Evolutionary conservation across 2,113 vertebrate genomes (phyloP).

Genomic region (Pipra filicauda): DNA sequence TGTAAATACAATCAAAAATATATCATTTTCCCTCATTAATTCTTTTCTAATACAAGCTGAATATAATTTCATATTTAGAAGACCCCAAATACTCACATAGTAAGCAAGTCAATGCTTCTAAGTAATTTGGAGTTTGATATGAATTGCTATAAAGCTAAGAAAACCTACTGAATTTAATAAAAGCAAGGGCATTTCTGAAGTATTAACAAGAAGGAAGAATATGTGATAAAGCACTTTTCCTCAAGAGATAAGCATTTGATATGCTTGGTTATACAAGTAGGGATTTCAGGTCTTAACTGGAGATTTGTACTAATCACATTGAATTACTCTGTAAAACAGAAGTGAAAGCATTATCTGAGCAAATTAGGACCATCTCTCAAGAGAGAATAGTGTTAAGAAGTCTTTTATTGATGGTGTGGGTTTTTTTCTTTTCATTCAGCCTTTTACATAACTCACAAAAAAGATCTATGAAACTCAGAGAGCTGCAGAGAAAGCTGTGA

Average conservation of each 20-base stretch:
- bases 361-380: background rate
- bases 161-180: background rate
- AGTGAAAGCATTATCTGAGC: background rate
- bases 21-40: background rate
- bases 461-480: background rate
- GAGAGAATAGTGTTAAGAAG: background rate
- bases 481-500: background rate
- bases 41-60: background rate
- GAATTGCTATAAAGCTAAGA: background rate
- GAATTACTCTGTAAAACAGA: slow-evolving; percentile 6
- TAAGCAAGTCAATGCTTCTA: background rate
- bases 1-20: background rate
- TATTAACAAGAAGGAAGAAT: background rate
- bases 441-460: background rate
- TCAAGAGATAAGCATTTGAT: background rate
- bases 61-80: background rate
- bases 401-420: background rate
- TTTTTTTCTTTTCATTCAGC: background rate
- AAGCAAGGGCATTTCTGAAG: background rate
- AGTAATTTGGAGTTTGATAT: background rate
- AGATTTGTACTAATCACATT: slow-evolving; percentile 19
- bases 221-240: background rate
- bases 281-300: slow-evolving; percentile 25
- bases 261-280: background rate
- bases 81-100: background rate